Percentiles rank a stretch among this genome's conserved stretches.
Conservation (phyloP, 2,113 vertebrate species). For the Bubo blakistoni region DNA sequence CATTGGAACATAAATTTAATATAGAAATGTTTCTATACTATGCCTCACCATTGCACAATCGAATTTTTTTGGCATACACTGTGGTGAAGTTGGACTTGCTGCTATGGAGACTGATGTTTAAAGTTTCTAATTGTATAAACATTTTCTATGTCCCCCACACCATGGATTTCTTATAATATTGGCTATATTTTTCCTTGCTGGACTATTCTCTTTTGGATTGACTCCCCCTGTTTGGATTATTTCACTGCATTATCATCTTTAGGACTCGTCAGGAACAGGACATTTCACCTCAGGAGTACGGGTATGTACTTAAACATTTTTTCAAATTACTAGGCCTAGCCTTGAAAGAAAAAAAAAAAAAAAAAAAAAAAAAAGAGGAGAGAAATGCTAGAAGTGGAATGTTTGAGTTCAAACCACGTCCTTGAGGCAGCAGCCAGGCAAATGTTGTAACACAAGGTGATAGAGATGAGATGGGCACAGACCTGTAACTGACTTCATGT, state of each 20-base stretch:
- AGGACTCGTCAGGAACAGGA: constrained; percentile 85
- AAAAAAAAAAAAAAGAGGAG: not conserved
- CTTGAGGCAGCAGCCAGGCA: not conserved
- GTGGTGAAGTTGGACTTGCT: constrained; percentile 80
- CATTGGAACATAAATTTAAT: constrained; percentile 79
- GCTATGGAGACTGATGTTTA: constrained; percentile 81
- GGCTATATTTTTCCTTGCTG: constrained; percentile 86
- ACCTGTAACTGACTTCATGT: not conserved
- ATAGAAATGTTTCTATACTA: constrained; percentile 78
- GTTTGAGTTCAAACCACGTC: not conserved
- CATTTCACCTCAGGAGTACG: constrained; percentile 85
- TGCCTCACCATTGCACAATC: constrained; percentile 82
- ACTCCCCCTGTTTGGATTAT: constrained; percentile 86
- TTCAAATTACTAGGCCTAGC: constrained; percentile 73
- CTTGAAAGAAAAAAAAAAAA: constrained; percentile 30
- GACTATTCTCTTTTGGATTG: constrained; percentile 86
- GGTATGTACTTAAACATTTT: constrained; percentile 82
- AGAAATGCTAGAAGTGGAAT: constrained; percentile 25
- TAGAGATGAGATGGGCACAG: not conserved
- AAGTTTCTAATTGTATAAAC: constrained; percentile 84
- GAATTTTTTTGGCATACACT: constrained; percentile 78
- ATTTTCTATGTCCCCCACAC: constrained; percentile 83
- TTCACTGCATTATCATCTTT: constrained; percentile 87
- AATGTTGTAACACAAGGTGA: not conserved
- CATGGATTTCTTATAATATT: constrained; percentile 84